Base-by-base conservation (phyloP, 2,888 invertebrate genomes). In the Herminia tarsipennalis region DNA sequence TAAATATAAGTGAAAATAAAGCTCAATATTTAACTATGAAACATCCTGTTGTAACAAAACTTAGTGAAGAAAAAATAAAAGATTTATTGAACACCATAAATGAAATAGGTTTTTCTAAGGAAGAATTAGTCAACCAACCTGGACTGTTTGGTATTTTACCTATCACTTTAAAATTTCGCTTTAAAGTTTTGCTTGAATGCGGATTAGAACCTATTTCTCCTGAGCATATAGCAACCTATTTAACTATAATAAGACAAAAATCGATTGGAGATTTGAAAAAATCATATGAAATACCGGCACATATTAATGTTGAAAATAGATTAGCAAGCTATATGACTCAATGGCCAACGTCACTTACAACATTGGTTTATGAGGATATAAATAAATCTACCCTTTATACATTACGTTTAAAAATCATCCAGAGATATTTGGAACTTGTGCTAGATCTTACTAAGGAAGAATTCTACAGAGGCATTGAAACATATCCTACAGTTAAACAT, bases 321-420 rank as follows among this genome's bases (percentile, higher is more conserved):
- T 68, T 92, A 16, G 89, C 90, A 16, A 75, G 81, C 52, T 85
- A 60, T 44, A 81, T 92, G 84, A 86, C 87, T 2, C 83, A 86
- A 44, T 92, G 91, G 91, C 92, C 92, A 3, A 87, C 91, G 45
- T 91, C 91, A 17, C 73, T 91, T 0, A 90, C 92, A 18, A 85
- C 84, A 18, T 68, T 82, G 30, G 76, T 90, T 32, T 66, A 76
- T 61, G 83, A 78, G 60, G 81, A 90, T 71, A 52, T 81, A 0
- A 70, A 85, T 53, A 47, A 79, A 10, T 58, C 67, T 24, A 81
- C 84, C 32, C 61, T 92, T 16, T 78, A 78, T 55, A 43, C 59
- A 10, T 62, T 90, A 32, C 73, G 92, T 1, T 64, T 92, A 12
- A 87, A 85, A 78, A 86, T 92, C 40, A 80, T 92, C 12, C 85